A percentile compares a stretch with the other conserved stretches of the same genome.
Conservation (phyloP, 2,888 invertebrate species). For the Agrochola lychnidis region DNA sequence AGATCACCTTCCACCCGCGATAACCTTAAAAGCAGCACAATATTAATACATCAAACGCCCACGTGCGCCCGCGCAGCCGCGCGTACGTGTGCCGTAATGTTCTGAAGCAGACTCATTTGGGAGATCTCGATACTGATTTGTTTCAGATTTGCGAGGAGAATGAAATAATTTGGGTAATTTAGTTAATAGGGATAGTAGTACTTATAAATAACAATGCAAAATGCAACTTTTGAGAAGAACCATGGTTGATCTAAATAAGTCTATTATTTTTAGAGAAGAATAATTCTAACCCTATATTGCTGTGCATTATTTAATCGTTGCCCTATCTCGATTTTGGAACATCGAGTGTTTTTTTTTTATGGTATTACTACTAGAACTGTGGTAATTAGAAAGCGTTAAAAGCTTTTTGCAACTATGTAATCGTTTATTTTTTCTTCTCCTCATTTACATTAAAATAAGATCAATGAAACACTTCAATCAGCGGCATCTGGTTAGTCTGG, state of each 20-base stretch:
- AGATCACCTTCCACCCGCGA: slow-evolving; percentile 89
- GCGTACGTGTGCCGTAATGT: slow-evolving; percentile 40
- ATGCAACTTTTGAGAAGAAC: background rate
- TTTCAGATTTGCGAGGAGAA: slow-evolving; percentile 37
- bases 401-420: background rate
- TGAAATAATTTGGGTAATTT: slow-evolving; percentile 21
- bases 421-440: background rate
- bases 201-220: background rate
- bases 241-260: background rate
- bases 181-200: background rate
- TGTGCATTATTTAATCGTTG: background rate
- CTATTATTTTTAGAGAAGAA: background rate
- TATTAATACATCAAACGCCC: slow-evolving; percentile 90
- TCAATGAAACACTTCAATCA: slow-evolving; percentile 31
- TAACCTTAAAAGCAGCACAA: slow-evolving; percentile 90
- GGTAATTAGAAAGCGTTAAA: background rate
- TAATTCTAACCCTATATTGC: background rate
- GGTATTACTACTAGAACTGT: background rate
- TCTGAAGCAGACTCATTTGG: slow-evolving; percentile 40
- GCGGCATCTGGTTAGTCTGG: slow-evolving; percentile 35
- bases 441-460: slow-evolving; percentile 26
- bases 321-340: background rate
- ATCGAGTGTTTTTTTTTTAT: background rate
- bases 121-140: slow-evolving; percentile 44
- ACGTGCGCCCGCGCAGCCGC: slow-evolving; percentile 78